Evolutionary conservation across 1,140 invertebrate species (phyloP).

Genomic region (Hormaphis cornu): DNA sequence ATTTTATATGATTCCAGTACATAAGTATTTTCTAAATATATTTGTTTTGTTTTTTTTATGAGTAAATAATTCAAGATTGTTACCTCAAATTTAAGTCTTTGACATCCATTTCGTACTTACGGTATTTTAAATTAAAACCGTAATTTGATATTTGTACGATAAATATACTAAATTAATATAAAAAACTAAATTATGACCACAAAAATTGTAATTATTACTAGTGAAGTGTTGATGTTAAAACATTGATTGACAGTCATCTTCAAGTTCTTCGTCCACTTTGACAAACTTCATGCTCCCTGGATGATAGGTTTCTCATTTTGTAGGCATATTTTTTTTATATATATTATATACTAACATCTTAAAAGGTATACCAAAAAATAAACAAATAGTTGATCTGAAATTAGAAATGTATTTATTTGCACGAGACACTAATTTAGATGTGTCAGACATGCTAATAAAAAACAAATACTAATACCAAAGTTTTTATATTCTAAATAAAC

Average conservation of each 20-base stretch:
- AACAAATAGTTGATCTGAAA: slow-evolving; percentile 1
- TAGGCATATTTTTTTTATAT: background rate
- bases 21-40: background rate
- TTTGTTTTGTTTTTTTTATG: background rate
- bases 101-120: too few species aligned
- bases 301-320: background rate
- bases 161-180: slow-evolving; percentile 1
- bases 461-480: background rate
- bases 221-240: background rate
- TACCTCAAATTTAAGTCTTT: slow-evolving; percentile 6
- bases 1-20: too few species aligned
- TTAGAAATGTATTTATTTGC: slow-evolving; percentile 7
- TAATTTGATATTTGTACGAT: background rate
- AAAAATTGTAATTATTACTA: slow-evolving; percentile 8
- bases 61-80: background rate
- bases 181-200: background rate
- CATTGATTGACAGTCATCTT: background rate
- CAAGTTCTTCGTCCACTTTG: background rate
- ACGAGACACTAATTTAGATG: background rate
- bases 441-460: slow-evolving; percentile 13
- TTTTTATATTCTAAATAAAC: background rate
- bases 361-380: background rate
- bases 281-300: background rate
- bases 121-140: background rate
- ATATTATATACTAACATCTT: background rate